These are phyloP conservation scores for Eupithecia pulchellata DNA, from an alignment of 2,888 invertebrate genomes.

Conservation along the genomic window DNA sequence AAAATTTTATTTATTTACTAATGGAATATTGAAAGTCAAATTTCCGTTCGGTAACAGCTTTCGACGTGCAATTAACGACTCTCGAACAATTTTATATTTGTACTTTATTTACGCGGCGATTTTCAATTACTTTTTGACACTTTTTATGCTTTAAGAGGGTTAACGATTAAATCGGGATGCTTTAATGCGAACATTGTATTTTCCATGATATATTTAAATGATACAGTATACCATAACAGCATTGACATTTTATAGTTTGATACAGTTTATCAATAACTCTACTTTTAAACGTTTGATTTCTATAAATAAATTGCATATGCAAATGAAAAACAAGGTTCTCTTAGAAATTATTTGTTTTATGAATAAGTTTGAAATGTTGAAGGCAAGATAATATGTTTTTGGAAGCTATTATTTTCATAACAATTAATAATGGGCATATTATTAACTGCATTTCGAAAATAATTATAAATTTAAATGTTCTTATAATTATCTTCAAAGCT, in stretches of 20 bases:
- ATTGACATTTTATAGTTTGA: neutral
- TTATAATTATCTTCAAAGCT: neutral
- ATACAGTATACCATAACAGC: neutral
- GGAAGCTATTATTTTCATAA: neutral
- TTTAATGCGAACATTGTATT: neutral
- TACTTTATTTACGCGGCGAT: constrained; percentile 5
- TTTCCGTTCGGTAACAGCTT: constrained; percentile 37
- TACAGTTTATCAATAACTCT: too few species aligned
- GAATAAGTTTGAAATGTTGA: neutral
- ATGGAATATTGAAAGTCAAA: constrained; percentile 35
- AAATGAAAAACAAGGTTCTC: too few species aligned
- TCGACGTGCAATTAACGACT: constrained; percentile 30
- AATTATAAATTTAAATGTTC: neutral
- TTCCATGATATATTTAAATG: neutral
- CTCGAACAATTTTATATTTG: constrained; percentile 14
- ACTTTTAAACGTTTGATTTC: too few species aligned
- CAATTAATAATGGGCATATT: neutral
- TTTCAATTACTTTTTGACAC: constrained; percentile 14
- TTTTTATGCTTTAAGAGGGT: constrained; percentile 3
- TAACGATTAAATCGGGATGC: neutral
- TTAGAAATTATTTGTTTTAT: too few species aligned
- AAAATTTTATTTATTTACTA: constrained; percentile 19
- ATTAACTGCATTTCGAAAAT: neutral
- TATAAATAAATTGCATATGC: too few species aligned
- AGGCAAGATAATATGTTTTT: neutral